Base-by-base conservation (phyloP, 2,113 vertebrate species). In the Colaptes auratus region DNA sequence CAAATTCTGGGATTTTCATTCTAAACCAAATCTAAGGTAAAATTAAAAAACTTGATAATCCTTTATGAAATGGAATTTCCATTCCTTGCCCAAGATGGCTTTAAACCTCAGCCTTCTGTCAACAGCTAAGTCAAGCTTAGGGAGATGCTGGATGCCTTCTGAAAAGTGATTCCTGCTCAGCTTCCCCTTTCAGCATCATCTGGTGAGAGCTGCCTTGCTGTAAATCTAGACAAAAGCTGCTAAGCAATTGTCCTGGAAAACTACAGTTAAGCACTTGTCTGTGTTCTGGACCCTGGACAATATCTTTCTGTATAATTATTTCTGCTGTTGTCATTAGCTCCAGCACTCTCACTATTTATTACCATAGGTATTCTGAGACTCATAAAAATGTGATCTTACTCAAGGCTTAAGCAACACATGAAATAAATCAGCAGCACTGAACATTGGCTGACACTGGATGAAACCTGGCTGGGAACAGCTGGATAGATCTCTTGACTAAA, bases 401-500 rank as follows among this genome's bases (percentile, higher is more conserved):
- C 86, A 79, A 95, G 66, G 93, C 96, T 98, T 97, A 97, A 96
- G 93, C 95, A 97, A 97, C 95, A 96, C 76, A 44, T 88, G 95
- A 97, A 97, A 98, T 98, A 98, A 98, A 98, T 98, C 98, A 98
- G 96, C 93, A 86, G 95, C 91, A 79, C 89, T 86, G 93, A 96
- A 88, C 90, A 90, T 73, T 93, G 97, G 97, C 97, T 97, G 98
- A 95, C 96, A 96, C 82, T 94, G 97, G 97, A 94, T 96, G 97
- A 97, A 97, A 97, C 96, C 97, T 98, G 96, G 94, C 97, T 97
- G 98, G 92, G 97, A 98, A 97, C 98, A 98, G 98, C 98, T 98
- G 98, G 97, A 97, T 98, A 92, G 97, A 97, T 98, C 98, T 98
- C 97, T 97, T 97, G 97, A 98, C 98, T 98, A 98, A 98, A 98